Base-by-base conservation (phyloP, 2,888 invertebrate genomes). In the Ectropis crepuscularia region DNA sequence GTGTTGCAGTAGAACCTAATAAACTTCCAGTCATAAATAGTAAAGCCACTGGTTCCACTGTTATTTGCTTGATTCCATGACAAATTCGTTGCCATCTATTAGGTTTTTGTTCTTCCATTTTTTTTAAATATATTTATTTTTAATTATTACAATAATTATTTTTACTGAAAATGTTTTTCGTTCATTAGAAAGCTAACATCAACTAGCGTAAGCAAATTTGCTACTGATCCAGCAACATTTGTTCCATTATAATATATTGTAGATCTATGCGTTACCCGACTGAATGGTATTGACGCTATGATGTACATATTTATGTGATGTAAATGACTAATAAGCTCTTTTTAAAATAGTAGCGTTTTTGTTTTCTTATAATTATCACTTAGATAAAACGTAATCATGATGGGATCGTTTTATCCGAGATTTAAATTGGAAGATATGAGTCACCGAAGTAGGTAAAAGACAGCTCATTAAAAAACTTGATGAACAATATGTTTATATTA, bases 1-100 rank as follows among this genome's bases (percentile, higher is more conserved):
- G 67, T 8, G 62, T 95, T 37, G 95, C 95, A 65, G 96, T 77
- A 47, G 94, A 93, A 0, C 95, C 54, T 16, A 68, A 16, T 6
- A 63, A 11, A 6, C 7, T 53, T 2, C 47, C 62, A 2, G 47
- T 53, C 37, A 62, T 7, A 5, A 47, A 0, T 0, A 57, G n/a
- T 6, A 62, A 5, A 6, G 57, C 62, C 4, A 42, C 37, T 5
- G 62, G 62, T 9, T 62, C 57, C 10, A 62, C 51, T 36, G 57
- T 57, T 42, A 36, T 47, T 2, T 51, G 50, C 46, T 41, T 62
- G 8, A 51, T 4, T 1, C 51, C 6, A 0, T n/a, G 46, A 10
- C 36, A 45, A 5, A 46, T 10, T 10, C 36, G 5, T 28, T 41
- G 11, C 7, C 37, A 16, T 9, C 48, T 37, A 2, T 8, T 38